These are phyloP conservation scores for Tadarida brasiliensis DNA, from an alignment of 2,797 vertebrate genomes.

Conservation along the genomic window DNA sequence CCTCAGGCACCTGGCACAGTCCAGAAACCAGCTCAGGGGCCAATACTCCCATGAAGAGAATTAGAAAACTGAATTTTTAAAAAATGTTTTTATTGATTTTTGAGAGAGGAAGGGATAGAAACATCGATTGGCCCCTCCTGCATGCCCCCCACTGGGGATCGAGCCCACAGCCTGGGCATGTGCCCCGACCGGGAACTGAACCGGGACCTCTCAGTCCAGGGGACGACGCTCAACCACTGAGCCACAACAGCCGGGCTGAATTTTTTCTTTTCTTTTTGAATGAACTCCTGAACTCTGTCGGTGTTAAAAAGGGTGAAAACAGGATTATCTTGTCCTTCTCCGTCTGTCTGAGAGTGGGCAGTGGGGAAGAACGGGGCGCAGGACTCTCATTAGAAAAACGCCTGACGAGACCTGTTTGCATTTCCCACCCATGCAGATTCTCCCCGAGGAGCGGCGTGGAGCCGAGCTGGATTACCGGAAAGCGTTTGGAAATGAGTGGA, in stretches of 20 bases:
- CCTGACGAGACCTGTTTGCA: background rate
- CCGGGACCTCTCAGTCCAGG: too few relatives aligned
- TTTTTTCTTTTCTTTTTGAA: background rate
- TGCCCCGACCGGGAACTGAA: too few relatives aligned
- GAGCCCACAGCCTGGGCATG: too few relatives aligned
- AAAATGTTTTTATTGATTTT: too few relatives aligned
- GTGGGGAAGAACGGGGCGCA: background rate
- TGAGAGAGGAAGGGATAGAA: too few relatives aligned
- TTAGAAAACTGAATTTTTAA: background rate
- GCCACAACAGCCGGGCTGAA: too few relatives aligned
- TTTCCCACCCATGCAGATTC: slow-evolving; percentile 87
- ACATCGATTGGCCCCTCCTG: too few relatives aligned
- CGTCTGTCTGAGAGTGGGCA: background rate
- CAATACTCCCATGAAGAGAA: background rate
- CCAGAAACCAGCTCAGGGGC: background rate
- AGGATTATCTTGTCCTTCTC: background rate
- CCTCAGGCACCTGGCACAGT: too few relatives aligned
- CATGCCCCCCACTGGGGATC: too few relatives aligned
- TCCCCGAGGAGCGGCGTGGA: slow-evolving; percentile 91
- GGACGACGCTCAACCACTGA: too few relatives aligned
- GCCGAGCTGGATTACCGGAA: slow-evolving; percentile 97
- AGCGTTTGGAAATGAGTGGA: slow-evolving; percentile 94
- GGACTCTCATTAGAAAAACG: background rate
- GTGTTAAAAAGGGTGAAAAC: background rate
- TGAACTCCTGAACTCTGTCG: background rate